A percentile compares a stretch with the other conserved stretches of the same genome.
These are phyloP conservation scores for Melinaea menophilus DNA, from an alignment of 2,888 invertebrate species.

Conservation along the genomic window DNA sequence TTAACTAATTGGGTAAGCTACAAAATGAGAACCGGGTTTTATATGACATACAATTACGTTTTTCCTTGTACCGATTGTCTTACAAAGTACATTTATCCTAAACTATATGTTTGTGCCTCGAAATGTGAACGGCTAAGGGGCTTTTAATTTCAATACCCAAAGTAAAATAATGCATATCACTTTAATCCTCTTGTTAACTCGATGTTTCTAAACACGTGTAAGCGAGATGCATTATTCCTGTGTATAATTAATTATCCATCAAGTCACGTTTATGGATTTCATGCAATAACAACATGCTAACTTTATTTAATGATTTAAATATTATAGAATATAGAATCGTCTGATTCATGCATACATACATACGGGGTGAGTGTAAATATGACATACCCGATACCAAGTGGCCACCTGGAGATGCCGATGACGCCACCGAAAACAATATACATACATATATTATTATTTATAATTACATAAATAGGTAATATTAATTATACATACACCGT, in stretches of 20 bases:
- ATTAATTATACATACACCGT: constrained; percentile 5
- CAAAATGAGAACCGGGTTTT: no score
- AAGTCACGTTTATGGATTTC: constrained; percentile 14
- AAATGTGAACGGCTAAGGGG: no score
- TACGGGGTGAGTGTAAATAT: constrained; percentile 38
- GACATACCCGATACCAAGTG: constrained; percentile 95
- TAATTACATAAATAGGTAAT: constrained; percentile 25
- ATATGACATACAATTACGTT: no score
- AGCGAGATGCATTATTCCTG: constrained; percentile 1
- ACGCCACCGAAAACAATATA: constrained; percentile 77
- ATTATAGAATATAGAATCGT: constrained; percentile 34
- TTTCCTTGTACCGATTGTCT: no score
- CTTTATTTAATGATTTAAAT: constrained; percentile 22
- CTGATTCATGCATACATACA: constrained; percentile 46
- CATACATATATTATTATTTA: constrained; percentile 50
- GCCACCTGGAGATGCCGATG: constrained; percentile 84
- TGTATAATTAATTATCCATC: background rate
- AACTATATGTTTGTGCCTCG: no score
- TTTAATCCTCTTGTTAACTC: background rate
- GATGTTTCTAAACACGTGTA: background rate
- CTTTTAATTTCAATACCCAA: no score
- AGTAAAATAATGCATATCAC: no score
- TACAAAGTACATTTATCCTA: no score
- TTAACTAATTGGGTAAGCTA: no score
- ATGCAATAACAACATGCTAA: constrained; percentile 43